A percentile compares a stretch with the other conserved stretches of the same genome.
Conservation (phyloP, 2,113 vertebrate species). For the Salvator merianae region DNA sequence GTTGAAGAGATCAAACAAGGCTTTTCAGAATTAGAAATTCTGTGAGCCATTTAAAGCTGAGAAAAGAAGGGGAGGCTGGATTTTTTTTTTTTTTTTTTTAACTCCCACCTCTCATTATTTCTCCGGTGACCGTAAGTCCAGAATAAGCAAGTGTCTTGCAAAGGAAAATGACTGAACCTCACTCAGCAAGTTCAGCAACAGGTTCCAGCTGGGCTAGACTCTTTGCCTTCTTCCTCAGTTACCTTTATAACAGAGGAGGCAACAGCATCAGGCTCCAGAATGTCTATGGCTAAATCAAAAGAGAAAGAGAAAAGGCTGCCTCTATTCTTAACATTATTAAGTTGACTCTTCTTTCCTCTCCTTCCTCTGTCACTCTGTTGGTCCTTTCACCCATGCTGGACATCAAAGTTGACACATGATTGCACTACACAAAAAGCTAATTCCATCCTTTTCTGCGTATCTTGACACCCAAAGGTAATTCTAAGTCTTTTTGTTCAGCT, state of each 20-base stretch:
- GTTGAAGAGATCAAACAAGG: conserved; percentile 16
- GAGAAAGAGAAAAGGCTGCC: too few species aligned
- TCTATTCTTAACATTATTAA: neutral
- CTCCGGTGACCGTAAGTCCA: neutral
- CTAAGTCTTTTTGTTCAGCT: neutral
- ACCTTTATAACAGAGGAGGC: conserved; percentile 10
- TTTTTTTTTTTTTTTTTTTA: neutral
- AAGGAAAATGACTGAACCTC: conserved; percentile 15
- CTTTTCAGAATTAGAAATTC: conserved; percentile 24
- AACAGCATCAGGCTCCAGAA: conserved; percentile 29
- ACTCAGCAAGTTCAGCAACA: conserved; percentile 15
- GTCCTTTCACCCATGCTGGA: neutral
- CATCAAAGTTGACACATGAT: neutral
- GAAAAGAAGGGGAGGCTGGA: neutral
- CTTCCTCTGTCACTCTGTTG: neutral
- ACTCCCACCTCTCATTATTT: neutral
- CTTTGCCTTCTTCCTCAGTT: conserved; percentile 20
- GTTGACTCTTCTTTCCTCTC: neutral
- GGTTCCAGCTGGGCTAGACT: conserved; percentile 29
- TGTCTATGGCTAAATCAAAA: conserved; percentile 2
- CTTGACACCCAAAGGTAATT: neutral
- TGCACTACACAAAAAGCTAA: neutral
- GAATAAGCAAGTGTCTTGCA: neutral
- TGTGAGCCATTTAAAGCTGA: neutral
- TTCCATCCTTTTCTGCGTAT: neutral